phyloP scores from a whole-genome alignment of 1,140 invertebrate genomes.

The Berghia stephanieae region DNA sequence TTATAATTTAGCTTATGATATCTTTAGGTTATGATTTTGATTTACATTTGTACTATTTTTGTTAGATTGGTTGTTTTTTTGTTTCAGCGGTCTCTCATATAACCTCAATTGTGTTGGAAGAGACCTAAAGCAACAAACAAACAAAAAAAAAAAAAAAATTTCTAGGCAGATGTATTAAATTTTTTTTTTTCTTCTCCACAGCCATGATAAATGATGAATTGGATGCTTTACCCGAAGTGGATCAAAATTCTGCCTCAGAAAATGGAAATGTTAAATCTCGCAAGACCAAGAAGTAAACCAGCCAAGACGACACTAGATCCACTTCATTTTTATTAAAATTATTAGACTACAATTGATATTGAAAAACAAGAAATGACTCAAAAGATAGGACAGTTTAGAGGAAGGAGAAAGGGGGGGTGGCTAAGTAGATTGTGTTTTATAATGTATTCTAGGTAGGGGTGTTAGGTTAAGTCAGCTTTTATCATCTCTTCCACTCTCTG shows the following conservation, averaged over 20 bases:
- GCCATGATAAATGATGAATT: constrained; percentile 72
- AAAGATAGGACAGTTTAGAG: not conserved
- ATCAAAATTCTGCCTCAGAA: constrained; percentile 72
- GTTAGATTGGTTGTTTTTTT: not conserved
- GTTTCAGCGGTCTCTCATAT: too few species aligned
- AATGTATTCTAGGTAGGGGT: not conserved
- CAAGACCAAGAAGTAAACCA: constrained; percentile 38
- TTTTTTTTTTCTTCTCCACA: not conserved
- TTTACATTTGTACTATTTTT: not conserved
- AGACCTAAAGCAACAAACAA: too few species aligned
- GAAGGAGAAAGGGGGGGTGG: not conserved
- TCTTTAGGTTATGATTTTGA: too few species aligned
- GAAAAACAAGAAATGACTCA: constrained; percentile 22
- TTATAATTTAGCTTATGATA: too few species aligned
- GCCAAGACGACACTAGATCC: not conserved
- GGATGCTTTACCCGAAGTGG: constrained; percentile 76
- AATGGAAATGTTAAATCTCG: constrained; percentile 48
- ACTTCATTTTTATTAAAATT: not conserved
- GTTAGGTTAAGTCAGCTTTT: too few species aligned
- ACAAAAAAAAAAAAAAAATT: too few species aligned
- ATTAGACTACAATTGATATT: not conserved
- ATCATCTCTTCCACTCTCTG: too few species aligned
- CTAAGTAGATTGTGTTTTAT: not conserved
- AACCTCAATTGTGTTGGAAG: too few species aligned
- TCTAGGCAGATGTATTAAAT: too few species aligned